Evolutionary conservation across 2,797 vertebrate genomes (phyloP).

Genomic region (Peromyscus melanophrys): DNA sequence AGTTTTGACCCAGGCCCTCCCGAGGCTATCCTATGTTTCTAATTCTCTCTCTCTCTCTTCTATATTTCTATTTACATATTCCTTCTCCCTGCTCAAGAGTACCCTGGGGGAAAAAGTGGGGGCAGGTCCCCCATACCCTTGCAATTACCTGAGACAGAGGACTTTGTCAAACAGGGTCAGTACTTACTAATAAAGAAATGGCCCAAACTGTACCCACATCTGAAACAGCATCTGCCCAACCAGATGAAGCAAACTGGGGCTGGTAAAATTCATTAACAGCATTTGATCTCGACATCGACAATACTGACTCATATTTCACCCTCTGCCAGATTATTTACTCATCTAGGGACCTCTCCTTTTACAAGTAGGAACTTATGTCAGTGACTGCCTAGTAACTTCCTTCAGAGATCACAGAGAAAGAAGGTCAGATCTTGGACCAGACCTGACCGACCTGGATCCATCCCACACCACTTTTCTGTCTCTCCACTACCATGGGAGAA

Average conservation of each 20-base stretch:
- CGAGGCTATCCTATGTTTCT: too few relatives aligned
- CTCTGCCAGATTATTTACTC: constrained; percentile 62
- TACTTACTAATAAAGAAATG: constrained; percentile 24
- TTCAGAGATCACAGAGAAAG: constrained; percentile 58
- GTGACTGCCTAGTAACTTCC: constrained; percentile 56
- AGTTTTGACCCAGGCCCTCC: too few relatives aligned
- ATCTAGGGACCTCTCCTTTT: constrained; percentile 58
- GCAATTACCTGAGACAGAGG: constrained; percentile 19
- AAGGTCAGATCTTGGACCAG: constrained; percentile 41
- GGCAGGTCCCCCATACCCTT: not conserved
- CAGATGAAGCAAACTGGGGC: constrained; percentile 34
- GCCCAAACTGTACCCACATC: constrained; percentile 32
- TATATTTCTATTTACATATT: too few relatives aligned
- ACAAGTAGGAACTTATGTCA: constrained; percentile 57
- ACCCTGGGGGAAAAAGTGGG: too few relatives aligned
- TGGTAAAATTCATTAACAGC: constrained; percentile 66
- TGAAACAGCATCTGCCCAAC: constrained; percentile 40
- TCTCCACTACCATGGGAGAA: not conserved
- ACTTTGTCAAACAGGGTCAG: constrained; percentile 37
- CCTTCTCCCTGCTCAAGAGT: too few relatives aligned
- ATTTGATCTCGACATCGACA: constrained; percentile 70
- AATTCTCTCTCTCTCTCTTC: too few relatives aligned
- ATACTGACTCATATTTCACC: constrained; percentile 65
- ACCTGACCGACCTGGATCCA: not conserved
- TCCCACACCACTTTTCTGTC: not conserved